Percentiles rank a stretch among this genome's conserved stretches.
phyloP scores from a whole-genome alignment of 1,140 invertebrate genomes.

The Nomia melanderi region DNA sequence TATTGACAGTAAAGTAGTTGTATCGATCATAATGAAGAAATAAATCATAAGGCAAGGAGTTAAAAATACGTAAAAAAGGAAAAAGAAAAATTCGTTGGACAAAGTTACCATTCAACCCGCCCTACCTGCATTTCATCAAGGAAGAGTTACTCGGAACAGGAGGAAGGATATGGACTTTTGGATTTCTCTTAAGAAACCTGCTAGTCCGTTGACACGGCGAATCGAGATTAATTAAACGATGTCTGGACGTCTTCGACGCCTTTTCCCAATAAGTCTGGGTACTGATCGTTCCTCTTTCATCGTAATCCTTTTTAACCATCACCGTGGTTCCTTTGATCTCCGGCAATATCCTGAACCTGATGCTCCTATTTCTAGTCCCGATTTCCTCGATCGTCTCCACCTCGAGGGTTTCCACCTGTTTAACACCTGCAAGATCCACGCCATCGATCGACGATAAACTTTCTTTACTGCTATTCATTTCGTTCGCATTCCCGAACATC shows the following conservation, averaged over 20 bases:
- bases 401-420: constrained; percentile 29
- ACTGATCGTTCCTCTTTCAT: constrained; percentile 1
- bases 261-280: constrained; percentile 43
- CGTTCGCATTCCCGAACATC: constrained; percentile 57
- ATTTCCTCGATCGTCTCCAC: constrained; percentile 58
- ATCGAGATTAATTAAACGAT: constrained; percentile 42
- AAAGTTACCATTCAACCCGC: not conserved
- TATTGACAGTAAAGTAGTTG: no score
- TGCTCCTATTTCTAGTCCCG: constrained; percentile 22
- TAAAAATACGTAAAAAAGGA: no score
- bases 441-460: constrained; percentile 63
- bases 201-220: constrained; percentile 4
- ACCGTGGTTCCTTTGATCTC: constrained; percentile 29
- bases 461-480: constrained; percentile 65
- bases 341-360: constrained; percentile 35
- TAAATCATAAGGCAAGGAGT: no score
- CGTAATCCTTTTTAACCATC: constrained; percentile 1
- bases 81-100: no score
- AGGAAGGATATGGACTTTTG: constrained; percentile 54
- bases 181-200: constrained; percentile 55
- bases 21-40: no score
- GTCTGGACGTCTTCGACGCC: constrained; percentile 29
- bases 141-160: constrained; percentile 50
- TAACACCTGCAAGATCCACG: constrained; percentile 6
- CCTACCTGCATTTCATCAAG: constrained; percentile 54